Evolutionary conservation across 2,888 invertebrate species (phyloP).

Genomic region (Mimas tiliae): DNA sequence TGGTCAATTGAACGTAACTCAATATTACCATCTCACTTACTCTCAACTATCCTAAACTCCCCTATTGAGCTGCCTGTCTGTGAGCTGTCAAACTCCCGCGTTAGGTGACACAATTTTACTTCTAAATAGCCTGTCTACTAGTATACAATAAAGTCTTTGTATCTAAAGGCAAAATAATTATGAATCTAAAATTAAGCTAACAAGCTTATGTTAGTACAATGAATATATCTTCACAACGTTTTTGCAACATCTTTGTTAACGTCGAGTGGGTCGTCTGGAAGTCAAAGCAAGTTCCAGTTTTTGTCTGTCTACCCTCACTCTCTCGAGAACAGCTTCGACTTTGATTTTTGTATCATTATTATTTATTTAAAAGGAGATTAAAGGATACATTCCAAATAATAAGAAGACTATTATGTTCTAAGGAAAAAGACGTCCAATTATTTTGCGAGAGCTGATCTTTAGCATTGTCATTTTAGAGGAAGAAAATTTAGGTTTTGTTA

Average conservation of each 20-base stretch:
- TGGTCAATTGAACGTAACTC: no score
- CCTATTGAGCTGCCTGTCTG: no score
- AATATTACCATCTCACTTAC: no score
- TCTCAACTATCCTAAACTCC: no score
- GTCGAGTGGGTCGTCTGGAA: conserved; percentile 18
- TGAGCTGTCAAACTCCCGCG: no score
- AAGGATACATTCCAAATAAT: not conserved
- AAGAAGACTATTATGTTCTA: not conserved
- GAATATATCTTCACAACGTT: conserved; percentile 7
- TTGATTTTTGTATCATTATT: conserved; percentile 1
- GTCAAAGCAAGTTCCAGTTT: conserved; percentile 18
- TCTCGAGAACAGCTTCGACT: not conserved
- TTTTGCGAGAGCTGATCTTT: not conserved
- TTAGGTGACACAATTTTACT: no score
- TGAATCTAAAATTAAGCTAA: not conserved
- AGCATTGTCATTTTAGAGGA: not conserved
- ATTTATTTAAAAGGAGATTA: not conserved
- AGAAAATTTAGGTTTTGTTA: not conserved
- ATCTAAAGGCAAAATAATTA: no score
- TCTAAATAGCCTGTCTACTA: no score
- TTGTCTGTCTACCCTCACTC: not conserved
- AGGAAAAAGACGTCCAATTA: not conserved
- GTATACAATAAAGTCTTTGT: no score
- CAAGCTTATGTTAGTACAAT: not conserved
- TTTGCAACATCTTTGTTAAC: conserved; percentile 11